Conservation (phyloP, 1,140 invertebrate species). For the Caenorhabditis remanei region DNA sequence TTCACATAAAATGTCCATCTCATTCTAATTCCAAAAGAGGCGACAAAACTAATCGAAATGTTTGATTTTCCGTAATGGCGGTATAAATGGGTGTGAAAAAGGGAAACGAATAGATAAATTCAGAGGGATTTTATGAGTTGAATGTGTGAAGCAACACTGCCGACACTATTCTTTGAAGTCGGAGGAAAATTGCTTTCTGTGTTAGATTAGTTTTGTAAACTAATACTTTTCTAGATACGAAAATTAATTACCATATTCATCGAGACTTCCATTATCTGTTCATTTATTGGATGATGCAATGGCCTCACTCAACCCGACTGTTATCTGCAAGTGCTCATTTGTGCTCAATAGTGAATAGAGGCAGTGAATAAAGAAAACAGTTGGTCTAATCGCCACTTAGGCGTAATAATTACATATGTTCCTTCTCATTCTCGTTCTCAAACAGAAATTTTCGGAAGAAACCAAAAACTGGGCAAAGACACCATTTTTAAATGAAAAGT, state of each 20-base stretch:
- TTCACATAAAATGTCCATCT: slow-evolving; percentile 29
- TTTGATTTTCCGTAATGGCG: slow-evolving; percentile 33
- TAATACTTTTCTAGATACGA: neutral
- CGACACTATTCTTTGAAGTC: too few relatives aligned
- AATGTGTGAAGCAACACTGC: neutral
- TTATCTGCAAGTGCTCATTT: slow-evolving; percentile 45
- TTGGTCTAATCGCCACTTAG: slow-evolving; percentile 29
- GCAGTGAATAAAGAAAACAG: neutral
- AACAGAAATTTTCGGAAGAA: neutral
- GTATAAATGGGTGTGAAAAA: slow-evolving; percentile 11
- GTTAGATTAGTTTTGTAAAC: too few relatives aligned
- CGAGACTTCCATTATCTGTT: neutral
- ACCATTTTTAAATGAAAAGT: slow-evolving; percentile 23
- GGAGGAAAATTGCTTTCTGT: too few relatives aligned
- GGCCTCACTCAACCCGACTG: slow-evolving; percentile 22
- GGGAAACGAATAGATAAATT: neutral
- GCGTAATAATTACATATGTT: neutral
- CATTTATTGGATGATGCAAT: neutral
- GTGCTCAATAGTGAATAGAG: neutral
- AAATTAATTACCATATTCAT: neutral
- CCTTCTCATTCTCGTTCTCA: neutral
- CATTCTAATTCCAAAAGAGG: slow-evolving; percentile 21
- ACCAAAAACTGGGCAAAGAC: neutral
- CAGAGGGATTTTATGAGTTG: neutral
- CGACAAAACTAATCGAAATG: slow-evolving; percentile 47